These are phyloP conservation scores for Hofmannophila pseudospretella DNA, from an alignment of 2,888 invertebrate species.

Conservation along the genomic window DNA sequence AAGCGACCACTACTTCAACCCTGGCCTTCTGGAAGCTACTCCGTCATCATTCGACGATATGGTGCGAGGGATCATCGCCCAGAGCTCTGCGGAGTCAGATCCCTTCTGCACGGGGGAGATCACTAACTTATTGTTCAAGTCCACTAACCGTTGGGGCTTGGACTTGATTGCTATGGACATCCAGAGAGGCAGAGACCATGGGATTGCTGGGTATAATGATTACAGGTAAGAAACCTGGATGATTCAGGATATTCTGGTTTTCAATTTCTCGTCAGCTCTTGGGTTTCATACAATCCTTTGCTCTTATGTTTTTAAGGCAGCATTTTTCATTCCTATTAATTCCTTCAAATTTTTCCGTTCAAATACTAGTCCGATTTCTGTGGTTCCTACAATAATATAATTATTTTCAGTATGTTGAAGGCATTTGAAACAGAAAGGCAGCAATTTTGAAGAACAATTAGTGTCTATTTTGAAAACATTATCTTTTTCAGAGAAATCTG, in stretches of 20 bases:
- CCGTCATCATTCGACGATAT: constrained; percentile 71
- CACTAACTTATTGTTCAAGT: constrained; percentile 68
- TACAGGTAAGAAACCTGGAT: constrained; percentile 77
- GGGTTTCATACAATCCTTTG: no score
- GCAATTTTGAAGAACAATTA: no score
- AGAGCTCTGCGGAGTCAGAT: constrained; percentile 76
- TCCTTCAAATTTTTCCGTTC: no score
- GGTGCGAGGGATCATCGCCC: constrained; percentile 73
- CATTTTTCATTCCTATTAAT: no score
- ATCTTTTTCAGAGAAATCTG: constrained; percentile 83
- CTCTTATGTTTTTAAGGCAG: no score
- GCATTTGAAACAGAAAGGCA: no score
- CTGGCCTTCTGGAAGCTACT: constrained; percentile 69
- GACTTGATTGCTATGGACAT: constrained; percentile 81
- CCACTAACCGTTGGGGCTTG: constrained; percentile 69
- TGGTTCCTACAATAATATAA: no score
- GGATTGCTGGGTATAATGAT: constrained; percentile 80
- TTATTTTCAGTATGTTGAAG: no score
- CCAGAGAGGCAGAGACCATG: constrained; percentile 82
- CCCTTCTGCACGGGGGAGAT: constrained; percentile 70
- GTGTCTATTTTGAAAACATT: no score
- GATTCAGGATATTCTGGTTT: no score
- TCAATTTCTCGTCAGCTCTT: no score
- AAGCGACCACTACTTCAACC: constrained; percentile 77
- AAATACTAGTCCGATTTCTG: no score